phyloP scores from a whole-genome alignment of 1,140 invertebrate species.

The Hyposmocoma kahamanoa region DNA sequence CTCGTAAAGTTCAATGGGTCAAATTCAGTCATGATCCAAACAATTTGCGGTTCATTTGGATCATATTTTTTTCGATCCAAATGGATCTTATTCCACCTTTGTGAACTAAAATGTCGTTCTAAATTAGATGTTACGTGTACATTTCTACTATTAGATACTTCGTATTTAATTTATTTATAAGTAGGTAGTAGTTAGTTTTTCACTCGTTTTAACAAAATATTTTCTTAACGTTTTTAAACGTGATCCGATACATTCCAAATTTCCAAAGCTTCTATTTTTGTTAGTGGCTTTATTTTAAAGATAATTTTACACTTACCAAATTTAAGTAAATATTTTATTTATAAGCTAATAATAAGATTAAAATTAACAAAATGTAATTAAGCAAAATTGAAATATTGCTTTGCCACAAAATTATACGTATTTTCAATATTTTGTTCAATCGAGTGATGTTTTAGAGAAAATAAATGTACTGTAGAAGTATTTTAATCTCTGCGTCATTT shows the following conservation, averaged over 20 bases:
- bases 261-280: conserved; percentile 7
- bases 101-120: conserved; percentile 1
- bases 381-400: too few relatives aligned
- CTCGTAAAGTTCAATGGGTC: conserved; percentile 20
- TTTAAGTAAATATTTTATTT: too few relatives aligned
- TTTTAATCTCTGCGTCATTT: conserved; percentile 40
- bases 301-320: conserved; percentile 12
- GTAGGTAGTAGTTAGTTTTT: conserved; percentile 3
- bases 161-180: conserved; percentile 15
- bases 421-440: conserved; percentile 18
- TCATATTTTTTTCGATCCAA: neutral
- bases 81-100: too few relatives aligned
- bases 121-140: conserved; percentile 21
- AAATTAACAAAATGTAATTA: too few relatives aligned
- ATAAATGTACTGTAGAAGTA: conserved; percentile 20
- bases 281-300: conserved; percentile 8
- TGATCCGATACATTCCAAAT: neutral
- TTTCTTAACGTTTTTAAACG: neutral
- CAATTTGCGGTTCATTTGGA: too few relatives aligned
- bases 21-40: too few relatives aligned
- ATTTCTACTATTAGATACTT: conserved; percentile 35
- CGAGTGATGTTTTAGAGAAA: conserved; percentile 12
- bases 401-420: conserved; percentile 12
- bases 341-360: too few relatives aligned
- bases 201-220: neutral